A percentile compares a stretch with the other conserved stretches of the same genome.
These are phyloP conservation scores for Solen grandis DNA, from an alignment of 1,140 invertebrate species.

Conservation along the genomic window DNA sequence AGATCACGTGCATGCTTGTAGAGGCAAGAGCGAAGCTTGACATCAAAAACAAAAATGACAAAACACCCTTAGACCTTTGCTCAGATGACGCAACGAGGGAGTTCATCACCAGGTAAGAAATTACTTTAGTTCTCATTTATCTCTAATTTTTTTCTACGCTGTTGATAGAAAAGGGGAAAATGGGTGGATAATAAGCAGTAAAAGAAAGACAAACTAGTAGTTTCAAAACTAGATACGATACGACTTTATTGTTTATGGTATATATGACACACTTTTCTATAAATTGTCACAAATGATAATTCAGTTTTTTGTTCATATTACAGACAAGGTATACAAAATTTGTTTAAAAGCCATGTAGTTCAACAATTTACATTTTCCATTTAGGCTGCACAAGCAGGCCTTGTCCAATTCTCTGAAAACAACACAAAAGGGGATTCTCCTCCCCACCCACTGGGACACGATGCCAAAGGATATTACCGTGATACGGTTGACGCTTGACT, in stretches of 20 bases:
- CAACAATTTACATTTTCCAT: no score
- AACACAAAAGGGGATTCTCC: conserved; percentile 15
- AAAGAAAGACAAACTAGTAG: no score
- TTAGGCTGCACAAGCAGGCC: no score
- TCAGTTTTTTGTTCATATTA: no score
- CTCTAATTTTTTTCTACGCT: not conserved
- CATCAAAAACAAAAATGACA: conserved; percentile 53
- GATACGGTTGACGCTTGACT: conserved; percentile 12
- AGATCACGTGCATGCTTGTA: conserved; percentile 57
- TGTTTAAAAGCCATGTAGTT: no score
- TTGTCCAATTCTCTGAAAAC: no score
- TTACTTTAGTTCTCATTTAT: no score
- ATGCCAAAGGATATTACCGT: conserved; percentile 14
- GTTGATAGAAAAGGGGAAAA: not conserved
- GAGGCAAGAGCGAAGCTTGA: conserved; percentile 54
- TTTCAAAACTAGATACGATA: no score
- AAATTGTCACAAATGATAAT: no score
- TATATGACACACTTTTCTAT: no score
- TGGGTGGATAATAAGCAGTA: not conserved
- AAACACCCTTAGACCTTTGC: conserved; percentile 60
- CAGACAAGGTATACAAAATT: no score
- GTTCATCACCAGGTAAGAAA: conserved; percentile 60
- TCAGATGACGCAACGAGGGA: conserved; percentile 47
- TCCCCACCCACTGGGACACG: conserved; percentile 42
- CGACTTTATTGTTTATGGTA: no score